Conservation (phyloP, 1,140 invertebrate species). For the Zaprionus gabonicus region DNA sequence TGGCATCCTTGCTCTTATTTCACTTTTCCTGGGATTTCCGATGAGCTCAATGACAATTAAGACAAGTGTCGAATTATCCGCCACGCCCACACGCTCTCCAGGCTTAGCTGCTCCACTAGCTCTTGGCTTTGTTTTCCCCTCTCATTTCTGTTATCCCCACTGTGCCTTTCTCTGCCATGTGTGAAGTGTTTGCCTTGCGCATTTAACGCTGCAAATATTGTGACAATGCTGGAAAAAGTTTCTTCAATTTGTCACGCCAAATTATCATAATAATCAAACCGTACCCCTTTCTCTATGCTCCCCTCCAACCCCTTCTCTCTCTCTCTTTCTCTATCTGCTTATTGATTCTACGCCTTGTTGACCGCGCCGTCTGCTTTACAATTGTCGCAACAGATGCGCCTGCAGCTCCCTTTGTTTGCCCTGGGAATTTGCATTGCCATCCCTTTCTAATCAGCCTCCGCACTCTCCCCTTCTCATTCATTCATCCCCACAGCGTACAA, state of each 20-base stretch:
- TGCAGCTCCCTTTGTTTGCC: conserved; percentile 54
- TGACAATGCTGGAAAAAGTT: conserved; percentile 56
- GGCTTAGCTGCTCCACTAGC: not conserved
- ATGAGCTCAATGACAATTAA: conserved; percentile 66
- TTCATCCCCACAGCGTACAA: conserved; percentile 54
- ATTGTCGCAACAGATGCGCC: conserved; percentile 63
- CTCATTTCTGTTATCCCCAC: not conserved
- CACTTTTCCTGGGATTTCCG: conserved; percentile 15
- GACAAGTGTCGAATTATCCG: conserved; percentile 75
- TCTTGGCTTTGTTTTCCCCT: not conserved
- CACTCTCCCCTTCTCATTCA: not conserved
- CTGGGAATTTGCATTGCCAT: conserved; percentile 70
- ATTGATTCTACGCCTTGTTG: conserved; percentile 74
- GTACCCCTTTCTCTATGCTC: not conserved
- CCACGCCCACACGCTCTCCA: conserved; percentile 28
- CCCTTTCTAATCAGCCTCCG: not conserved
- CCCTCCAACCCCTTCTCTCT: not conserved
- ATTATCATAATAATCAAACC: conserved; percentile 74
- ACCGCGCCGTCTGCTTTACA: conserved; percentile 57
- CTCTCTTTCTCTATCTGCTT: conserved; percentile 13
- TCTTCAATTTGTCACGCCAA: conserved; percentile 64
- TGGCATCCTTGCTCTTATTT: conserved; percentile 26
- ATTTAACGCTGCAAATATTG: conserved; percentile 77
- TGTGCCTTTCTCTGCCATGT: conserved; percentile 51
- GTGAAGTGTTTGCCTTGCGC: conserved; percentile 77